Conservation (phyloP, 2,888 invertebrate species). For the Eupithecia insigniata region DNA sequence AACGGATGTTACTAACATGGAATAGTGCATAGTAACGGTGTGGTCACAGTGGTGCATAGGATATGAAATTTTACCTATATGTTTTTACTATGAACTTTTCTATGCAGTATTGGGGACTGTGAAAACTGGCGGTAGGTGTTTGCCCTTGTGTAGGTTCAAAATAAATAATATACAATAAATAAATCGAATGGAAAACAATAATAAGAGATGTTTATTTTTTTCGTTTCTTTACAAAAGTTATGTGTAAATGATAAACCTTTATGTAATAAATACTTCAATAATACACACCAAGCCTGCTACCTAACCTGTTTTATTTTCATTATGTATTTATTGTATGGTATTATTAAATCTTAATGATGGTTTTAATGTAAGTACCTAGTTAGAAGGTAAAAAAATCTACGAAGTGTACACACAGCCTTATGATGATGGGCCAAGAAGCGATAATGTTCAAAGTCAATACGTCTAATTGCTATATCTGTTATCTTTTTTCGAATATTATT, state of each 20-base stretch:
- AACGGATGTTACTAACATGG: slow-evolving; percentile 29
- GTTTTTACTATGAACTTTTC: not conserved
- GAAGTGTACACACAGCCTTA: slow-evolving; percentile 23
- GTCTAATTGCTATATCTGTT: slow-evolving; percentile 30
- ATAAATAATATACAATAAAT: not conserved
- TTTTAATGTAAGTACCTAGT: not conserved
- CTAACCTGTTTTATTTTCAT: too few species aligned
- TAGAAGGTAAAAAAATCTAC: not conserved
- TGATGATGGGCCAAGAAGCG: slow-evolving; percentile 33
- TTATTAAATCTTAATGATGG: too few species aligned
- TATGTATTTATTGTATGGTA: too few species aligned
- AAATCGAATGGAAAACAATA: too few species aligned
- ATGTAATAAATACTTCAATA: too few species aligned
- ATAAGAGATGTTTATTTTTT: too few species aligned
- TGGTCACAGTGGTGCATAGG: slow-evolving; percentile 9
- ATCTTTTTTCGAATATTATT: slow-evolving; percentile 10
- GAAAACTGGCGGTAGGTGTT: too few species aligned
- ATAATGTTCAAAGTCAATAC: slow-evolving; percentile 36
- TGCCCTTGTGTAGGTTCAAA: not conserved
- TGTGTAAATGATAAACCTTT: too few species aligned
- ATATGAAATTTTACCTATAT: not conserved
- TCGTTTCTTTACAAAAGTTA: too few species aligned
- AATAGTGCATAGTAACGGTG: slow-evolving; percentile 18
- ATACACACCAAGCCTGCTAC: too few species aligned
- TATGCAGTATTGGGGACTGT: too few species aligned